Base-by-base conservation (phyloP, 92 coral and sea anemone genomes). In the Parazoanthus swiftii region DNA sequence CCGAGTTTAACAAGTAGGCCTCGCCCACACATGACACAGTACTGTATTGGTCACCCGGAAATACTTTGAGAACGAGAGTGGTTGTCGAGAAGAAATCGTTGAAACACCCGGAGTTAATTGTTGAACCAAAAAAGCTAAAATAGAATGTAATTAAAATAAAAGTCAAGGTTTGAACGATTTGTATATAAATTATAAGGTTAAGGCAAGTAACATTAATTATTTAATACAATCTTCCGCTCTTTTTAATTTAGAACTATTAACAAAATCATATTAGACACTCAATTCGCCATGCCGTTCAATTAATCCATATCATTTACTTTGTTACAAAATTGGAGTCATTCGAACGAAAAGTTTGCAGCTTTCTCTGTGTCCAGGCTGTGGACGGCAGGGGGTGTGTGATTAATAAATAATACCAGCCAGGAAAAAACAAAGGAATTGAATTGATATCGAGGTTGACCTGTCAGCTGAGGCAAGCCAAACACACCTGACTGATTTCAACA, bases 401-500 rank as follows among this genome's bases (percentile, higher is more conserved):
- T 7, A 76, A 76, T 76, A 38, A 76, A 23, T 39, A 76, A 39
- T 76, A 21, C 14, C 23, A 42, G 43, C 80, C 48, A 29, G 35
- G 10, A 76, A 76, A 48, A 48, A 48, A 39, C 79, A 76, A 76
- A 37, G 25, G 79, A 38, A 23, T 39, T 18, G 79, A 76, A 74
- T 39, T 76, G 80, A 39, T 76, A 37, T 76, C 80, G 80, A 76
- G 80, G 80, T 76, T 23, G 80, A 39, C 26, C 25, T 23, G 70
- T 74, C 46, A 74, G 44, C 79, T 18, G 79, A 74, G 23, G 44
- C 1, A 29, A 38, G 35, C 39, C n/a, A 1, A 73, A 13, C 80
- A 76, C 80, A 76, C 80, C 80, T 76, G 80, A 76, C 48, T 76
- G 80, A 39, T 76, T 76, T 13, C 51, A 16, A 0, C 80, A 76